These are phyloP conservation scores for Chlorocebus sabaeus DNA, from an alignment of 2,113 vertebrate species.

Conservation along the genomic window DNA sequence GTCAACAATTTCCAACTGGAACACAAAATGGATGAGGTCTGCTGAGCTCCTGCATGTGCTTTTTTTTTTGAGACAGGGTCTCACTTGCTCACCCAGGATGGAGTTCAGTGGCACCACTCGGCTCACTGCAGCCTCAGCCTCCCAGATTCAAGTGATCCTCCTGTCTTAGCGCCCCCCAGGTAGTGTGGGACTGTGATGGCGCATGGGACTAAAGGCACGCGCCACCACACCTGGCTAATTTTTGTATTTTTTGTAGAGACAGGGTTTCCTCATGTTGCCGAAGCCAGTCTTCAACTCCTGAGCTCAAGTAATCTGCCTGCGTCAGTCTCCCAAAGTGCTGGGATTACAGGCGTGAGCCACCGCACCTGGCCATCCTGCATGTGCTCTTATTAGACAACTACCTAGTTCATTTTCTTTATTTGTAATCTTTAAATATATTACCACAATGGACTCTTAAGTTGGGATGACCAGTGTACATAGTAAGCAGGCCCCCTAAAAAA, in stretches of 20 bases:
- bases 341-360: not conserved
- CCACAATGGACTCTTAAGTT: not conserved
- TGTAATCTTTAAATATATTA: not conserved
- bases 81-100: not conserved
- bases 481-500: not conserved
- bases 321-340: not conserved
- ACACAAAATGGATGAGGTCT: not conserved
- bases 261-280: not conserved
- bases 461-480: not conserved
- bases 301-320: not conserved
- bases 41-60: not conserved
- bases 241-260: not conserved
- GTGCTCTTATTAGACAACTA: not conserved
- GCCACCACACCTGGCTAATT: not conserved
- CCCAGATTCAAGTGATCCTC: not conserved
- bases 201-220: not conserved
- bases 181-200: no score
- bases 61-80: not conserved
- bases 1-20: constrained; percentile 1
- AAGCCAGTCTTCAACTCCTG: not conserved
- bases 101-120: not conserved
- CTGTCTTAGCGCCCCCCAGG: not conserved
- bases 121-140: not conserved
- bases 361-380: not conserved
- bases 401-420: not conserved